A percentile compares a stretch with the other conserved stretches of the same genome.
phyloP scores from a whole-genome alignment of 2,797 vertebrate genomes.

The Manis javanica region DNA sequence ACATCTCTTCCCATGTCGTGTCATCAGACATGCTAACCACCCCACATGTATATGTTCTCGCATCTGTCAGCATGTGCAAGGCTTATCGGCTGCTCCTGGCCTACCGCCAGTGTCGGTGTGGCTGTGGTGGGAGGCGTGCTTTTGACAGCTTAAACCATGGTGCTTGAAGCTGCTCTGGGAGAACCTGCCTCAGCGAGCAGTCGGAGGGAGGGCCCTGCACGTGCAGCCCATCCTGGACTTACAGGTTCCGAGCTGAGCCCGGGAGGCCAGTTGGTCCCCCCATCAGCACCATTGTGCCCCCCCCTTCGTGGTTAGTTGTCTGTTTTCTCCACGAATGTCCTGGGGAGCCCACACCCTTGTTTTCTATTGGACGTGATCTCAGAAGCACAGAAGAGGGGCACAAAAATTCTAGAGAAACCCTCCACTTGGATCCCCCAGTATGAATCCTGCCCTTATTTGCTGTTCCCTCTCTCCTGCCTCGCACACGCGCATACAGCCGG shows the following conservation, averaged over 20 bases:
- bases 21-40: not conserved
- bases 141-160: not conserved
- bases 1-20: not conserved
- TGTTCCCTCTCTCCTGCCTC: too few relatives aligned
- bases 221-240: fast-evolving
- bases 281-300: fast-evolving
- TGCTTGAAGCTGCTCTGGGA: not conserved
- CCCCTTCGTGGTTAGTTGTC: fast-evolving
- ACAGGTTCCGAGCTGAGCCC: not conserved
- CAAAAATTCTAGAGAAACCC: not conserved
- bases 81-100: not conserved
- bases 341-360: not conserved
- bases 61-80: not conserved
- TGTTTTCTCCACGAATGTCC: not conserved
- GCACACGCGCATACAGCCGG: not conserved
- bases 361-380: not conserved
- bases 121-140: fast-evolving
- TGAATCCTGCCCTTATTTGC: not conserved
- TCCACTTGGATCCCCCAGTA: not conserved
- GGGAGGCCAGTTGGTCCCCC: fast-evolving
- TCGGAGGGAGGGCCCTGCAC: fast-evolving
- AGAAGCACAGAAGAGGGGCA: not conserved
- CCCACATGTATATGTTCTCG: not conserved
- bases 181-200: fast-evolving
- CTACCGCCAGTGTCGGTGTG: fast-evolving